phyloP scores from a whole-genome alignment of 2,113 vertebrate genomes.

The Takifugu bimaculatus region DNA sequence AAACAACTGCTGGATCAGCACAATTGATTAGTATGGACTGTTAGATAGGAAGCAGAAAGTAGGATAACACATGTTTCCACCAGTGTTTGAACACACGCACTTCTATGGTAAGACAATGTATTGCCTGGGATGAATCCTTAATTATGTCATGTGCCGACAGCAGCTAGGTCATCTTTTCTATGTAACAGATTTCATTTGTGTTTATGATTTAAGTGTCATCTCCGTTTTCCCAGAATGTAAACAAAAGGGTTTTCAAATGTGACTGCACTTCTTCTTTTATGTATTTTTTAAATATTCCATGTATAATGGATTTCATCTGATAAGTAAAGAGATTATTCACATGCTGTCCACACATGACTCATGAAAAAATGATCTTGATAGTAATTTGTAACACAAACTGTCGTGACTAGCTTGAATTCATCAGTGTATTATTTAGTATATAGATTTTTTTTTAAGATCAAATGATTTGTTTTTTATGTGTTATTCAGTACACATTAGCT shows the following conservation, averaged over 20 bases:
- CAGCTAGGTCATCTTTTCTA: constrained; percentile 54
- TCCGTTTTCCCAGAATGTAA: constrained; percentile 28
- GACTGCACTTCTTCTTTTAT: constrained; percentile 13
- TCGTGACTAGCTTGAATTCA: not conserved
- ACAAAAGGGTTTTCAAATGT: constrained; percentile 14
- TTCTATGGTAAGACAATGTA: constrained; percentile 57
- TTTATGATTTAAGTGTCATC: constrained; percentile 36
- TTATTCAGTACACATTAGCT: too few relatives aligned
- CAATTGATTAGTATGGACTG: too few relatives aligned
- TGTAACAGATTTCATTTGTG: constrained; percentile 41
- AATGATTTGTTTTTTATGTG: too few relatives aligned
- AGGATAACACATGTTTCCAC: constrained; percentile 35
- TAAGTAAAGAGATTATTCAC: constrained; percentile 22
- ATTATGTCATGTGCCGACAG: constrained; percentile 55
- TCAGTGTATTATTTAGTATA: too few relatives aligned
- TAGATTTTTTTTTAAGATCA: too few relatives aligned
- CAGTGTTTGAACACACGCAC: constrained; percentile 42
- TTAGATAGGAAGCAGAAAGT: constrained; percentile 39
- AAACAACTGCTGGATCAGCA: too few relatives aligned
- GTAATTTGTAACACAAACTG: too few relatives aligned
- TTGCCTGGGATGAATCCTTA: constrained; percentile 54
- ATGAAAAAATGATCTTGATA: too few relatives aligned
- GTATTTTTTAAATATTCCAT: constrained; percentile 11
- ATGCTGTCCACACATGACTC: too few relatives aligned
- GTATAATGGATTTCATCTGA: constrained; percentile 14